These are phyloP conservation scores for Anodontia alba DNA, from an alignment of 2,888 invertebrate species.

Conservation along the genomic window DNA sequence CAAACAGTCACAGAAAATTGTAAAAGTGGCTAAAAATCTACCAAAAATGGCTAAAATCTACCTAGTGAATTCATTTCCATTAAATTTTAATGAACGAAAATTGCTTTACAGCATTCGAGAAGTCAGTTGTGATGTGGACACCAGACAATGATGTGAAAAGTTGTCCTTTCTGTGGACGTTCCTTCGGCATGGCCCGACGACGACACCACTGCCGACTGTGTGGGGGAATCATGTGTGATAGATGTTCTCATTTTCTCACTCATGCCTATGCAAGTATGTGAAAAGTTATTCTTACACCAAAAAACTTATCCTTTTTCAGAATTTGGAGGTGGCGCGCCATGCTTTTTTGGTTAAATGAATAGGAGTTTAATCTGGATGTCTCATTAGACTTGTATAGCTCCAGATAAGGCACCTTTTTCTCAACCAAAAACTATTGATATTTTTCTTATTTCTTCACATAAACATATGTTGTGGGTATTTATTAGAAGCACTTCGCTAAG, in stretches of 20 bases:
- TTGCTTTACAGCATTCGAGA: conserved; percentile 88
- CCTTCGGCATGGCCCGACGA: conserved; percentile 93
- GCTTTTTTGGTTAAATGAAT: neutral
- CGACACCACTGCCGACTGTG: conserved; percentile 98
- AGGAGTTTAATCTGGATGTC: neutral
- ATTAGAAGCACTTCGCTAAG: no score
- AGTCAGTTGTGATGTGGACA: conserved; percentile 94
- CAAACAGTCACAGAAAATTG: no score
- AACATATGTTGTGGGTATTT: no score
- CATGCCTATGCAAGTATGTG: conserved; percentile 89
- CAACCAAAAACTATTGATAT: no score
- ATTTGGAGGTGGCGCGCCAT: neutral
- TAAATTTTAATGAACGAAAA: no score
- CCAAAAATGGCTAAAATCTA: no score
- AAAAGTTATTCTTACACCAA: neutral
- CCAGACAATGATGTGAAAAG: conserved; percentile 95
- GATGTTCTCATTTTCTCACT: conserved; percentile 94
- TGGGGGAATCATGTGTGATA: conserved; percentile 96
- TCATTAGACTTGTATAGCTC: neutral
- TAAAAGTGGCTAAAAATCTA: no score
- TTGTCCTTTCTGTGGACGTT: conserved; percentile 96
- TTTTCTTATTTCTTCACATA: no score
- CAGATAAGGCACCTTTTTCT: no score
- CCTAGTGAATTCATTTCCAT: no score
- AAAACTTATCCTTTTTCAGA: no score